Base-by-base conservation (phyloP, 2,113 vertebrate genomes). In the Pleuronectes platessa region DNA sequence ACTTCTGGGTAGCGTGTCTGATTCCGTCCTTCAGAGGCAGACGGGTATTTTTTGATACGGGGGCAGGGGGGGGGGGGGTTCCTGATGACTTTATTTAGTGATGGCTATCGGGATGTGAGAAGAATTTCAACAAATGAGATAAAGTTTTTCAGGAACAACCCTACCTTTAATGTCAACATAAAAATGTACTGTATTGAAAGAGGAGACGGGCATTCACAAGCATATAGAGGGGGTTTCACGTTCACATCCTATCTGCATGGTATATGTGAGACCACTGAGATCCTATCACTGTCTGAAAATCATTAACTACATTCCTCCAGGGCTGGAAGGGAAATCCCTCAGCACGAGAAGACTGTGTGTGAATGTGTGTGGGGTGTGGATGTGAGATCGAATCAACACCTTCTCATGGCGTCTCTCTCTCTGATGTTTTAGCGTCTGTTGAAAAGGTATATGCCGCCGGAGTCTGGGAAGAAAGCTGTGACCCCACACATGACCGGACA, bases 371-470 rank as follows among this genome's bases (percentile, higher is more conserved):
- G 37, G 14, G 73, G 58, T 74, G 80, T 76, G 64, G 42, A 37
- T 73, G 61, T 62, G 80, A 76, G 58, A 79, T 85, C 70, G 85
- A 81, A 89, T 88, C 89, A 88, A 74, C 89, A 87, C 88, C 88
- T 70, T 78, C 78, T 88, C 79, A 86, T 69, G 80, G 21, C 15
- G 47, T 55, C 47, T 71, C 56, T 71, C 56, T 71, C 66, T 83
- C 79, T 90, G 80, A 82, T 85, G 73, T 85, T 58, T 68, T 27
- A 11, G 10, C 64, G 55, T 76, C 75, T 86, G 83, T 68, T 83
- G 85, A 90, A 88, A 87, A 86, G 64, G 20, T 71, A 65, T 71
- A 65, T 5, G 21, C 61, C 63, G 56, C 59, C 67, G 54, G 20
- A 85, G 65, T 75, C 58, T 37, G 24, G 27, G 24, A 26, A 17